Base-by-base conservation (phyloP, 2,113 vertebrate species). In the Ailurus styani region DNA sequence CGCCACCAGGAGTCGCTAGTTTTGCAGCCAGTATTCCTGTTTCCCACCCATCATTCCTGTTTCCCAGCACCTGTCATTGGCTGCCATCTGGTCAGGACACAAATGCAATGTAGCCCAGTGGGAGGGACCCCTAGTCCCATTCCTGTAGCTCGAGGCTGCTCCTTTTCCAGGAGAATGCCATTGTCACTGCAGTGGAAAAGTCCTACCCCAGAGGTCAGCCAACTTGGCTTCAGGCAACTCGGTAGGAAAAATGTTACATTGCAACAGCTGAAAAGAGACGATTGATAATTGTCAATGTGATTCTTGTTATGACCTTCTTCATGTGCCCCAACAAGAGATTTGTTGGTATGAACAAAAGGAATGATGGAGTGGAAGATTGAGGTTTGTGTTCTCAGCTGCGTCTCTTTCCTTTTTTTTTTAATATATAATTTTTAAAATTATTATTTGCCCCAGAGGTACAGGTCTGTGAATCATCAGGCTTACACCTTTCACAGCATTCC, bases 281-380 rank as follows among this genome's bases (percentile, higher is more conserved):
- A 5, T 34, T 57, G 1, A 54, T 45, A 9, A 21, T 78, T 83
- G 57, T 93, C 91, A 20, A 1, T 31, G 82, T 64, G 77, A 86
- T 54, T 52, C 64, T 50, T 42, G 50, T 18, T 10, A 27, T 7
- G 31, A 21, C 25, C 15, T 82, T 50, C 62, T 47, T 12, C 81
- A 50, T 0, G 2, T 11, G 40, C 40, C 62, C 40, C 6, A 1
- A 23, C 13, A 25, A 7, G 54, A 34, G 14, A 55, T 57, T 45
- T 23, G n/a, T 8, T 1, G 14, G 40, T 14, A 40, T 7, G 29
- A 55, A 62, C 23, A 12, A n/a, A 62, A 5, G n/a, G 6, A 50
- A 11, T 37, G 47, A 29, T 1, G 47, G 87, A 14, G 7, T 0
- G 0, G 20, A 23, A 29, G 15, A 31, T 11, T 0, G 2, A 57